Evolutionary conservation across 2,113 vertebrate species (phyloP).

Genomic region (Regulus satrapa): DNA sequence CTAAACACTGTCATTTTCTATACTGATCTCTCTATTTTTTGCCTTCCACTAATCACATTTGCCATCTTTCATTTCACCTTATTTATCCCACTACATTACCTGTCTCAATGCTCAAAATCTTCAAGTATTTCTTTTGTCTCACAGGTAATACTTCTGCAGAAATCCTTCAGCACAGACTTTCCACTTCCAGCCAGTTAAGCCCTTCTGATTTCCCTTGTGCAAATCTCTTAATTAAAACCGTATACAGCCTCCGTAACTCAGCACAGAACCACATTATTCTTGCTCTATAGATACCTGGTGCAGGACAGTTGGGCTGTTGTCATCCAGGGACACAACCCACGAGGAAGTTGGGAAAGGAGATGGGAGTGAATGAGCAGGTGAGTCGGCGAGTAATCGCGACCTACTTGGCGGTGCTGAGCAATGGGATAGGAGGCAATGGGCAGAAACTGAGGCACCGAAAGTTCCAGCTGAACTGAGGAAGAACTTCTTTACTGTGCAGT

Average conservation of each 20-base stretch:
- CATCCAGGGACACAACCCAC: rapidly evolving
- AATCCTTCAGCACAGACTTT: background rate
- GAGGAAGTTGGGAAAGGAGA: background rate
- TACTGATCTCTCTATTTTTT: background rate
- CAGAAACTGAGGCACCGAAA: background rate
- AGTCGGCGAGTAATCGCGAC: background rate
- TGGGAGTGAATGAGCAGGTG: background rate
- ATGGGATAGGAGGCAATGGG: rapidly evolving
- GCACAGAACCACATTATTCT: background rate
- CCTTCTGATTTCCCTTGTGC: background rate
- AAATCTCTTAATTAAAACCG: background rate
- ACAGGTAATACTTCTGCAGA: background rate
- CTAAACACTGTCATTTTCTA: background rate
- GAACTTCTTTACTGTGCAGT: background rate
- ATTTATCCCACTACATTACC: background rate
- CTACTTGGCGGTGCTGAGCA: background rate
- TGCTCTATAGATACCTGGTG: rapidly evolving
- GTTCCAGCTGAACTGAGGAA: background rate
- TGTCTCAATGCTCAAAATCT: background rate
- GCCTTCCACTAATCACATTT: background rate
- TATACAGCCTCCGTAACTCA: background rate
- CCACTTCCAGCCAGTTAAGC: background rate
- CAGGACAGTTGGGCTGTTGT: rapidly evolving
- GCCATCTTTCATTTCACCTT: background rate
- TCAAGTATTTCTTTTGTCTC: background rate